Conservation (phyloP, 1,140 invertebrate species). For the Anagrus nilaparvatae region DNA sequence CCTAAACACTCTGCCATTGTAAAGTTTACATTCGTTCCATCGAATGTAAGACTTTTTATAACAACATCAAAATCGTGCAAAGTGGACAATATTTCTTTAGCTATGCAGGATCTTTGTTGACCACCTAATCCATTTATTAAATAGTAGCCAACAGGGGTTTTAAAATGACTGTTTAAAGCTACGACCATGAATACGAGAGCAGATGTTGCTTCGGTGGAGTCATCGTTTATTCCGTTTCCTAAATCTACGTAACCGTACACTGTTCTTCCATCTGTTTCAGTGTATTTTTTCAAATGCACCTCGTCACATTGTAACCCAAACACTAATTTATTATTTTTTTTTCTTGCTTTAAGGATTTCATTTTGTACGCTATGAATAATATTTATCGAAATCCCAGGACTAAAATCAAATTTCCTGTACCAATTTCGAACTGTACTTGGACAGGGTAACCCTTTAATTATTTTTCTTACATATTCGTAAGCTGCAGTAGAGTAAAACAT, state of each 20-base stretch:
- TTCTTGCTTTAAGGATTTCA: too few species aligned
- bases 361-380: too few species aligned
- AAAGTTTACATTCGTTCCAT: constrained; percentile 13
- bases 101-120: background rate
- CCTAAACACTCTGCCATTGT: constrained; percentile 13
- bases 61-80: constrained; percentile 14
- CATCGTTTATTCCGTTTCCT: background rate
- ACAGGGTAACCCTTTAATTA: too few species aligned
- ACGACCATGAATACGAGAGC: constrained; percentile 3
- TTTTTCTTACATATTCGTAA: too few species aligned
- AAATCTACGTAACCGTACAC: background rate
- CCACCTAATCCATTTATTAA: background rate
- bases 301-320: too few species aligned
- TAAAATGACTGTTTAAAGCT: background rate
- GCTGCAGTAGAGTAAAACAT: too few species aligned
- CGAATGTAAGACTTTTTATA: constrained; percentile 11
- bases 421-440: too few species aligned
- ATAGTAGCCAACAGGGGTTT: background rate
- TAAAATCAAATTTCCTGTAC: too few species aligned
- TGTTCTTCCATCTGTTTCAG: background rate
- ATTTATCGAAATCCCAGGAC: too few species aligned
- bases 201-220: background rate
- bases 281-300: background rate
- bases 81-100: background rate
- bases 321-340: too few species aligned